Evolutionary conservation across 2,113 vertebrate genomes (phyloP), one percentile per base, ranked within the genome.

Genomic region (Connochaetes taurinus): DNA sequence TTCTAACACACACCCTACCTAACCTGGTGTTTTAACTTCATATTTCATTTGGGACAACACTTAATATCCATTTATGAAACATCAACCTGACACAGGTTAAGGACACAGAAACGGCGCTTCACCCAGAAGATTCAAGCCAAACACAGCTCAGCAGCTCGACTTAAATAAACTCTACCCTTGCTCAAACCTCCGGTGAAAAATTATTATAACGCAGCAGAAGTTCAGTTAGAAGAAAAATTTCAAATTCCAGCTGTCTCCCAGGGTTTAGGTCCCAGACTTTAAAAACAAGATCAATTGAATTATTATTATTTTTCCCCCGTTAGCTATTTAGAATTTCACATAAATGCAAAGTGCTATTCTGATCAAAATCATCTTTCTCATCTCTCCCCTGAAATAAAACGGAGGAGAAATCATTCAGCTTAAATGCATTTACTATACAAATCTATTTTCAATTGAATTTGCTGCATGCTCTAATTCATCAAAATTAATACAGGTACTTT

Each of bases 401-500:
- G 64, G 19, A 21, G 25, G 76, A 47, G 67, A 97, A 98, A 97
- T 93, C 97, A 92, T 91, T 97, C 95, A 4, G 94, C 43, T 96
- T 76, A 97, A 98, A 98, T 31, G 95, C 98, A 97, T 98, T 97
- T 71, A 86, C 98, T 94, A 89, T 96, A 96, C 97, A 95, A 97
- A 91, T 98, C 98, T 98, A 91, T 98, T 98, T 97, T 97, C 98
- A 98, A 98, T 98, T 98, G 98, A 98, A 98, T 98, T 98, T 96
- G 83, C 76, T 97, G 97, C 98, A 98, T 96, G 98, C 97, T 96
- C 96, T 96, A 97, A 97, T 98, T 97, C 98, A 98, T 98, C 98
- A 98, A 95, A 98, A 98, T 97, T 93, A 98, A 97, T 96, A 97
- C 98, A 98, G 98, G 98, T 97, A 99, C 98, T 99, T 99, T 98